phyloP scores from a whole-genome alignment of 2,797 vertebrate genomes.

The Aselliscus stoliczkanus region DNA sequence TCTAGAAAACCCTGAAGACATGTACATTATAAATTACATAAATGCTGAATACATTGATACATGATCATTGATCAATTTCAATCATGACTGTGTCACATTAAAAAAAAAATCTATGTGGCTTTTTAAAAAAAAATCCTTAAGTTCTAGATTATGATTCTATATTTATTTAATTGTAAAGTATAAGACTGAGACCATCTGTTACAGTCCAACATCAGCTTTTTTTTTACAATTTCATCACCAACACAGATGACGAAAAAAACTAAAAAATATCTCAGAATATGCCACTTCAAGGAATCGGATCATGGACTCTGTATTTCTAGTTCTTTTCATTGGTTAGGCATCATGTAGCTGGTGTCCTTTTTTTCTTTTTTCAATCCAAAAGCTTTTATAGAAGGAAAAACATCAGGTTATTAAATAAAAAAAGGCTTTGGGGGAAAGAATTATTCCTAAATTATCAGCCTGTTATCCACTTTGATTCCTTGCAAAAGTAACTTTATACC shows the following conservation, averaged over 20 bases:
- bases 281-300: not conserved
- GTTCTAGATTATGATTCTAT: not conserved
- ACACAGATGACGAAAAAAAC: not conserved
- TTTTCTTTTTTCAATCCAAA: not conserved
- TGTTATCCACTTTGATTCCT: not conserved
- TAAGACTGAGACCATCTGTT: not conserved
- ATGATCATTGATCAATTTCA: not conserved
- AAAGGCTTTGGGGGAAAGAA: not conserved
- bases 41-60: not conserved
- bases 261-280: not conserved
- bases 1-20: not conserved
- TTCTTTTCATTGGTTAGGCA: not conserved
- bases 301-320: not conserved
- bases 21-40: not conserved
- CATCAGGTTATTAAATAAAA: not conserved
- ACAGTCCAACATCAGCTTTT: not conserved
- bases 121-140: not conserved
- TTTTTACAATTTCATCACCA: not conserved
- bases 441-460: not conserved
- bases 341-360: not conserved
- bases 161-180: not conserved
- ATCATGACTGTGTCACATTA: not conserved
- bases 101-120: not conserved
- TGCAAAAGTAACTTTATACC: not conserved
- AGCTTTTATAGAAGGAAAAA: not conserved